A percentile compares a stretch with the other conserved stretches of the same genome.
Conservation (phyloP, 2,888 invertebrate genomes). For the Sesamia inferens region DNA sequence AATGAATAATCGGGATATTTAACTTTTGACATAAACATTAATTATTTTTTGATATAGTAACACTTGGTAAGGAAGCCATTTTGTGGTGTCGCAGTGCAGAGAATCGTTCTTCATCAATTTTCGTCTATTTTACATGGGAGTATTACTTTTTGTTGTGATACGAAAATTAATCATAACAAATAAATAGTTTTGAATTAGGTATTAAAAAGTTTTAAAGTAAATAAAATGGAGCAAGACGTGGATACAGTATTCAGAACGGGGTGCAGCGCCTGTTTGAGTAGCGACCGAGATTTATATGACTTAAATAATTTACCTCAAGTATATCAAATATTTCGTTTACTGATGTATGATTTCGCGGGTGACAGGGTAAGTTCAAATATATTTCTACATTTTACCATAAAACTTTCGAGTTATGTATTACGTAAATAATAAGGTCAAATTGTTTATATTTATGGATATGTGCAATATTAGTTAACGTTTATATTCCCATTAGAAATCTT, state of each 20-base stretch:
- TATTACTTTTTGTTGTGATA: constrained; percentile 89
- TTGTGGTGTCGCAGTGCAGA: constrained; percentile 87
- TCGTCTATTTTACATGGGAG: constrained; percentile 90
- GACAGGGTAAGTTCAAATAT: constrained; percentile 79
- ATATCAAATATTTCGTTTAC: constrained; percentile 80
- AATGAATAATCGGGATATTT: no score
- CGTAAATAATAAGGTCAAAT: constrained; percentile 61
- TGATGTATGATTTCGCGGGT: constrained; percentile 85
- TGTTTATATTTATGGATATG: not conserved
- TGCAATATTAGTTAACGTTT: not conserved
- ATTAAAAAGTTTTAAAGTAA: constrained; percentile 50
- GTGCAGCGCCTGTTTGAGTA: constrained; percentile 83
- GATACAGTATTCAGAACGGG: constrained; percentile 78
- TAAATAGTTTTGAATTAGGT: constrained; percentile 64
- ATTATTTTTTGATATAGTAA: constrained; percentile 64
- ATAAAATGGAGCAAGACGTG: constrained; percentile 86
- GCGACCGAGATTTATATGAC: constrained; percentile 79
- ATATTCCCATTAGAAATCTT: not conserved
- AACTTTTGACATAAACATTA: not conserved
- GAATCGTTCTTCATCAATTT: constrained; percentile 81
- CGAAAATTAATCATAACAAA: constrained; percentile 76
- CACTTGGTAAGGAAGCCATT: constrained; percentile 88
- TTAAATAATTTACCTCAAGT: constrained; percentile 75
- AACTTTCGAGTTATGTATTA: constrained; percentile 32
- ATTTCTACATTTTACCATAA: constrained; percentile 12